phyloP scores from a whole-genome alignment of 1,140 invertebrate genomes.

The Agrilus planipennis region DNA sequence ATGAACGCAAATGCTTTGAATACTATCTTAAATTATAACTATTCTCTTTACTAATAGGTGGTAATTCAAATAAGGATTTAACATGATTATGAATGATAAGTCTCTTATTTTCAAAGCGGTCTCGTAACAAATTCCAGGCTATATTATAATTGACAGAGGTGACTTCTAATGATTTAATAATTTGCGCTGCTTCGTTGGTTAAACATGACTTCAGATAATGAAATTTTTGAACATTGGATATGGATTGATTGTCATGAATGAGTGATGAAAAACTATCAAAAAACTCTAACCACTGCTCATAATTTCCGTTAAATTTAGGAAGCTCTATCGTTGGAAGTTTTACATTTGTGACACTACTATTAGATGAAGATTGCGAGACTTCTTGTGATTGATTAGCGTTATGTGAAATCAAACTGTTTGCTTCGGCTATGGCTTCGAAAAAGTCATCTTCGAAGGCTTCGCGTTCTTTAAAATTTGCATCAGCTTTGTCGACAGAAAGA shows the following conservation, averaged over 20 bases:
- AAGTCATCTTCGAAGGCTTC: no score
- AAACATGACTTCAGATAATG: constrained; percentile 23
- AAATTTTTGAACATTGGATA: constrained; percentile 22
- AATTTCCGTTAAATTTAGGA: constrained; percentile 18
- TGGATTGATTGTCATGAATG: constrained; percentile 15
- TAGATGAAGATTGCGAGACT: no score
- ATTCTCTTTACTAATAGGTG: constrained; percentile 17
- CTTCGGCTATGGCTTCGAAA: no score
- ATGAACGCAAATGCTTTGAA: no score
- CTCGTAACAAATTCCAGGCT: constrained; percentile 25
- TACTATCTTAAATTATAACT: constrained; percentile 17
- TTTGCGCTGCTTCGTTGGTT: constrained; percentile 18
- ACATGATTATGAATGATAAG: constrained; percentile 30
- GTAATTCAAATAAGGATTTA: constrained; percentile 22
- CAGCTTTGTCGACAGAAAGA: no score
- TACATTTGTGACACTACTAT: no score
- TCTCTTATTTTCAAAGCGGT: constrained; percentile 27
- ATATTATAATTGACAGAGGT: constrained; percentile 27
- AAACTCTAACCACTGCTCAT: constrained; percentile 25
- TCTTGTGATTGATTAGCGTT: no score
- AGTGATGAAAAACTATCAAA: constrained; percentile 19
- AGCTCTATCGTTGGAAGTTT: constrained; percentile 17
- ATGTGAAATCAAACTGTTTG: no score
- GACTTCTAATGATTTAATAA: constrained; percentile 22
- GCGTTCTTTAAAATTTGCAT: no score